Percentiles rank a stretch among this genome's conserved stretches.
These are phyloP conservation scores for Pyrocephalus nanus DNA, from an alignment of 2,797 vertebrate species.

Conservation along the genomic window DNA sequence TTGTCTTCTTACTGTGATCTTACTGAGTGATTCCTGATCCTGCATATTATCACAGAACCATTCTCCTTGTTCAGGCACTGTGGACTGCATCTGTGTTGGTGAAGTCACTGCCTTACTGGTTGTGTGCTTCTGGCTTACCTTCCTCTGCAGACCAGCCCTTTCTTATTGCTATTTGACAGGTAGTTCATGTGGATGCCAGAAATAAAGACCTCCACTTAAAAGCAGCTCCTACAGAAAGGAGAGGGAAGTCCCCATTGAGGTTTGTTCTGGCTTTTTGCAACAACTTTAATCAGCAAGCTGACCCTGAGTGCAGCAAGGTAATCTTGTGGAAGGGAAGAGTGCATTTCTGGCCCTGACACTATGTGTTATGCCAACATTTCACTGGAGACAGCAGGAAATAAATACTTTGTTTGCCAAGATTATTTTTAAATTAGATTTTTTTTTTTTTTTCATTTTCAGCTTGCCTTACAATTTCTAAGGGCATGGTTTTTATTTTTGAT, in stretches of 20 bases:
- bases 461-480: not conserved
- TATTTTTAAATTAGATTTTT: not conserved
- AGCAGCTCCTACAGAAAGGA: not conserved
- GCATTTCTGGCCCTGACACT: not conserved
- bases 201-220: not conserved
- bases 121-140: not conserved
- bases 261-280: not conserved
- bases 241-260: rapidly evolving
- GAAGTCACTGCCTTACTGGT: not conserved
- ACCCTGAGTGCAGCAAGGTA: not conserved
- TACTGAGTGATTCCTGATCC: not conserved
- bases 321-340: not conserved
- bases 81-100: not conserved
- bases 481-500: not conserved
- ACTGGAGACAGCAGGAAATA: not conserved
- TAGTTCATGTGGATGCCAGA: not conserved
- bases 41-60: not conserved
- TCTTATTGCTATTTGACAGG: not conserved
- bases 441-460: not conserved
- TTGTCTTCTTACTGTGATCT: not conserved
- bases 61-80: not conserved
- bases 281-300: not conserved
- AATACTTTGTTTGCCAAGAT: not conserved
- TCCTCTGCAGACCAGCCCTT: not conserved
- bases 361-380: not conserved